Conservation (phyloP, 2,113 vertebrate species). For the Heliornis fulica region DNA sequence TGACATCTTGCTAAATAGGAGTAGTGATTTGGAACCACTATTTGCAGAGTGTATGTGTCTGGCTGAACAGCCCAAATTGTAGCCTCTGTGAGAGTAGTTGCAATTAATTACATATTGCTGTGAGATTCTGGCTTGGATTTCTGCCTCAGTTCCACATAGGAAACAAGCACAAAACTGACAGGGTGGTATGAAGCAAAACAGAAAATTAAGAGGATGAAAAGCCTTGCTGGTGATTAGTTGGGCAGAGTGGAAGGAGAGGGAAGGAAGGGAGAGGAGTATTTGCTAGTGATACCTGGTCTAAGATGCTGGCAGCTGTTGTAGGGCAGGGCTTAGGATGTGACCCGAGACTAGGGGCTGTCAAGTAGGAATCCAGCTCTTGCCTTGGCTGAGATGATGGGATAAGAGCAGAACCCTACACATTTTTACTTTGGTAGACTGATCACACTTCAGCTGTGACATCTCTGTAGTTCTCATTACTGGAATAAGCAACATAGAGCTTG, state of each 20-base stretch:
- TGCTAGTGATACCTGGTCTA: neutral
- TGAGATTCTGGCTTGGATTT: neutral
- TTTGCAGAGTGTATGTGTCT: neutral
- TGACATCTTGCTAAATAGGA: constrained; percentile 3
- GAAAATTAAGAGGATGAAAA: neutral
- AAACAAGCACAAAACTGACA: neutral
- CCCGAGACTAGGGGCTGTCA: neutral
- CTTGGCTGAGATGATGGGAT: neutral
- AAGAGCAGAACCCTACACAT: neutral
- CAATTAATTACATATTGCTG: neutral
- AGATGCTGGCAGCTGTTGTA: neutral
- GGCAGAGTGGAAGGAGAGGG: neutral
- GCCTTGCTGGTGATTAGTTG: neutral
- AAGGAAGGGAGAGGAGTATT: neutral
- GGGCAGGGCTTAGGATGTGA: neutral
- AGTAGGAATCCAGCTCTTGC: neutral
- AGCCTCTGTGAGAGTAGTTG: neutral
- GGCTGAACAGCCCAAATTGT: neutral
- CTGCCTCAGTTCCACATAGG: neutral
- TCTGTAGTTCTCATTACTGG: neutral
- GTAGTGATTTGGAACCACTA: neutral
- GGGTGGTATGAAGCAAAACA: neutral
- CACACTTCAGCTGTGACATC: neutral
- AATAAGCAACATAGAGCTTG: neutral
- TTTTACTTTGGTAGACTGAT: neutral